Percentiles rank a stretch among this genome's conserved stretches.
Evolutionary conservation across 1,140 invertebrate genomes (phyloP).

Genomic region (Lepeophtheirus salmonis): DNA sequence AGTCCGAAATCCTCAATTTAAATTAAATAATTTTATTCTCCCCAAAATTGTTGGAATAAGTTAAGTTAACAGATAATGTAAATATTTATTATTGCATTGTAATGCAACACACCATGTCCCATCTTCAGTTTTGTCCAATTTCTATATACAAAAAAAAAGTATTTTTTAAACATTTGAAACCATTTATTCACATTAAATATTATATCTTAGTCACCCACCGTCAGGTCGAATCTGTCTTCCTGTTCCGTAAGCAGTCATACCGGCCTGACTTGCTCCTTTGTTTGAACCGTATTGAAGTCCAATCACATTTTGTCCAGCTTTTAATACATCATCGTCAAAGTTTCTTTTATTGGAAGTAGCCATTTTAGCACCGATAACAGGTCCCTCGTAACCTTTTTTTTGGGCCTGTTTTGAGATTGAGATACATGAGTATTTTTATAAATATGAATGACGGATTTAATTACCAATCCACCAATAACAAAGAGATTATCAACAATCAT

Average conservation of each 20-base stretch:
- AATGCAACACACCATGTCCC: background rate
- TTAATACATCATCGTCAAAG: constrained; percentile 31
- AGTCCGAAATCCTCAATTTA: too few species aligned
- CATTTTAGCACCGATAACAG: constrained; percentile 35
- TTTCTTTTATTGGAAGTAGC: constrained; percentile 33
- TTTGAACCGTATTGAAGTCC: constrained; percentile 35
- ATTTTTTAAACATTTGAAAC: too few species aligned
- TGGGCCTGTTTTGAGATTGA: constrained; percentile 34
- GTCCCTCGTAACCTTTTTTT: constrained; percentile 32
- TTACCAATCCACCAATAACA: constrained; percentile 29
- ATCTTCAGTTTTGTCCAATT: background rate
- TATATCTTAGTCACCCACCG: too few species aligned
- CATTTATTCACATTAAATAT: too few species aligned
- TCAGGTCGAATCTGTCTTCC: constrained; percentile 34
- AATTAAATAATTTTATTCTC: background rate
- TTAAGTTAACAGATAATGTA: background rate
- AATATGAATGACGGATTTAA: constrained; percentile 19
- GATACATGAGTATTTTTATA: background rate
- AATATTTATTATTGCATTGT: background rate
- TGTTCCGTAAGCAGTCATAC: constrained; percentile 37
- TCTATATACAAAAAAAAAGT: background rate
- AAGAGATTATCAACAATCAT: constrained; percentile 31
- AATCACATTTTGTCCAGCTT: constrained; percentile 34
- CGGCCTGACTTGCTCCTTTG: constrained; percentile 34
- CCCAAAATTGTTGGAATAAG: background rate